These are phyloP conservation scores for Drosophila eugracilis DNA, from an alignment of 1,140 invertebrate species.

Conservation along the genomic window DNA sequence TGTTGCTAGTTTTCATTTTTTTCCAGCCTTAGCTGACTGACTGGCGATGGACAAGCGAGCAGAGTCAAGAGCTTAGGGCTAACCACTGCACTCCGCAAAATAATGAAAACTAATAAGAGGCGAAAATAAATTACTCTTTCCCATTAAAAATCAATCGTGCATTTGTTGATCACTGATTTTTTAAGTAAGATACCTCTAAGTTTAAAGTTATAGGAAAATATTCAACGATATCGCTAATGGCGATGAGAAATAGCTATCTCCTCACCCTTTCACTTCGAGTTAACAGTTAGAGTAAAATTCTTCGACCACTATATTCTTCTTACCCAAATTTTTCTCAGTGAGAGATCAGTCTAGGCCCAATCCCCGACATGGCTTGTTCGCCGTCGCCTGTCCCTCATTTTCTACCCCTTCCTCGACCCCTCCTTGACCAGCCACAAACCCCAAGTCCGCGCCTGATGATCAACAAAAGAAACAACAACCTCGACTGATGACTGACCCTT, in stretches of 20 bases:
- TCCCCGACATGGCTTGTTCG: constrained; percentile 27
- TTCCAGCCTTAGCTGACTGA: constrained; percentile 31
- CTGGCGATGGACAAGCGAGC: constrained; percentile 58
- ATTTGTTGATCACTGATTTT: too few relatives aligned
- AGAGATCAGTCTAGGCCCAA: constrained; percentile 15
- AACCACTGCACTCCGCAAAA: constrained; percentile 7
- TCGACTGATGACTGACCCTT: constrained; percentile 69
- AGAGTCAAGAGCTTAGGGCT: constrained; percentile 37
- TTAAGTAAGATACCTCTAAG: background rate
- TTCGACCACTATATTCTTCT: background rate
- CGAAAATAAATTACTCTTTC: too few relatives aligned
- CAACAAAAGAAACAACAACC: constrained; percentile 59
- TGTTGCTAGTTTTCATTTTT: constrained; percentile 48
- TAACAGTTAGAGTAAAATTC: too few relatives aligned
- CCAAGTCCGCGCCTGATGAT: constrained; percentile 42
- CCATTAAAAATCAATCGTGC: too few relatives aligned
- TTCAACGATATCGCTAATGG: too few relatives aligned
- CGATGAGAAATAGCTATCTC: too few relatives aligned
- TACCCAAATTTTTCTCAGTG: constrained; percentile 1
- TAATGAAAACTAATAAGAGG: background rate
- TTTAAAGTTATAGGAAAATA: background rate
- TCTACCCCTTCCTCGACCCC: constrained; percentile 5
- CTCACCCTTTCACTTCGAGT: too few relatives aligned
- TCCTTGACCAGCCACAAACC: background rate
- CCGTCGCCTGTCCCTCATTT: constrained; percentile 22